Conservation (phyloP, 2,888 invertebrate species). For the Pherbina coryleti region DNA sequence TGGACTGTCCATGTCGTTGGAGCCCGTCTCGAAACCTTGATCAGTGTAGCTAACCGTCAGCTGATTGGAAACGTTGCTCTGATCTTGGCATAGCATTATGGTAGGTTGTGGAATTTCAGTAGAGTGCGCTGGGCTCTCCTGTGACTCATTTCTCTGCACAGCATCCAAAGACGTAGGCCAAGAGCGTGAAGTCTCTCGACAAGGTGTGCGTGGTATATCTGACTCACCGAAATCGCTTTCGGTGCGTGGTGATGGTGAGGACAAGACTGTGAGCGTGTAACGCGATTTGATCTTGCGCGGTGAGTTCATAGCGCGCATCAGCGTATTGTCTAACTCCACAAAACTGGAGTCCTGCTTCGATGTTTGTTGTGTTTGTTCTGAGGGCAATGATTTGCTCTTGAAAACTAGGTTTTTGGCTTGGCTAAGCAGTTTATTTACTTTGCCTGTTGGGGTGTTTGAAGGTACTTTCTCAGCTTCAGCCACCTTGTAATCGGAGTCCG, state of each 20-base stretch:
- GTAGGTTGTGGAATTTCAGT: neutral
- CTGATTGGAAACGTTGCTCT: neutral
- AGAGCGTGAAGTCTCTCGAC: slow-evolving; percentile 40
- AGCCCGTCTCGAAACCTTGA: slow-evolving; percentile 66
- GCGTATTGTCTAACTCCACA: slow-evolving; percentile 54
- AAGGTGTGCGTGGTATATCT: slow-evolving; percentile 51
- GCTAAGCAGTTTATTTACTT: slow-evolving; percentile 12
- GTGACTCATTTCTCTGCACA: slow-evolving; percentile 2
- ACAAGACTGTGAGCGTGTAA: slow-evolving; percentile 61
- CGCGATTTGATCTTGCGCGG: slow-evolving; percentile 61
- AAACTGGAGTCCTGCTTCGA: slow-evolving; percentile 46
- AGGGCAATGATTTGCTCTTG: slow-evolving; percentile 10
- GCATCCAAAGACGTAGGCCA: slow-evolving; percentile 39
- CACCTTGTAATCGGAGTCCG: slow-evolving; percentile 54
- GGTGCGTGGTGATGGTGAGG: slow-evolving; percentile 58
- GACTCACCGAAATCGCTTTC: slow-evolving; percentile 58
- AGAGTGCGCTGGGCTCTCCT: slow-evolving; percentile 23
- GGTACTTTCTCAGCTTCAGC: neutral
- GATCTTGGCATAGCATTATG: neutral
- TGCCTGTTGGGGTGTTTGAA: neutral
- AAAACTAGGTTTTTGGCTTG: slow-evolving; percentile 17
- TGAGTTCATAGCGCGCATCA: slow-evolving; percentile 59
- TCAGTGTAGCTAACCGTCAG: slow-evolving; percentile 58
- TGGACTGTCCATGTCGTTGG: slow-evolving; percentile 61
- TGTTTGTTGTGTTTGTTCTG: neutral